These are phyloP conservation scores for Lepidurus couesii DNA, from an alignment of 1,140 invertebrate species.

Conservation along the genomic window DNA sequence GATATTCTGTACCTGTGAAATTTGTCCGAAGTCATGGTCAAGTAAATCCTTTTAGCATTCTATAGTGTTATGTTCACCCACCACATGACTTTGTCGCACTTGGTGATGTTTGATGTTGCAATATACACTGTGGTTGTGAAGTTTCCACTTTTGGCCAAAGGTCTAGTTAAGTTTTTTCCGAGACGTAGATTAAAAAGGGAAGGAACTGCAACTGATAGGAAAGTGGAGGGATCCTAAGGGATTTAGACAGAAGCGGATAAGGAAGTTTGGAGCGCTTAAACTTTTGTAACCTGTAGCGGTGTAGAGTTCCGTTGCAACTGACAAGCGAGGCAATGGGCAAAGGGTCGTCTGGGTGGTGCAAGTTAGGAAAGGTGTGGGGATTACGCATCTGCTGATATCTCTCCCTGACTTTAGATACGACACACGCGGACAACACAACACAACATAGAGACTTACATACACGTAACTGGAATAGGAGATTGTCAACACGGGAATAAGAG, in stretches of 20 bases:
- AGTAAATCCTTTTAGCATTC: not conserved
- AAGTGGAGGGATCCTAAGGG: not conserved
- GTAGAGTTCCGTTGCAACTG: constrained; percentile 5
- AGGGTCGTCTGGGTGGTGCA: not conserved
- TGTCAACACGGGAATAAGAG: not conserved
- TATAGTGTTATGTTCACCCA: not conserved
- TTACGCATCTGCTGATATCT: not conserved
- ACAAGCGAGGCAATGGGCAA: not conserved
- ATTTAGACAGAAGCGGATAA: not conserved
- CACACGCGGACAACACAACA: not conserved
- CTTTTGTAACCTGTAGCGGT: not conserved
- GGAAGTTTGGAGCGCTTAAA: not conserved
- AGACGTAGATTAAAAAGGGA: no score
- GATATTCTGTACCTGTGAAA: not conserved
- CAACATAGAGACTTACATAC: no score
- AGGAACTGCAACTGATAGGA: not conserved
- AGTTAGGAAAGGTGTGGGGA: not conserved
- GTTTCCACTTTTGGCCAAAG: no score
- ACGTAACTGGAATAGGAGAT: not conserved
- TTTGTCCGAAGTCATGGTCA: not conserved
- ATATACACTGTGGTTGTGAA: not conserved
- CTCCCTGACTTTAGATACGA: not conserved
- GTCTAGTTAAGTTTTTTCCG: no score
- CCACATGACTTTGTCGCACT: not conserved
- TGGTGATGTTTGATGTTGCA: not conserved